phyloP scores from a whole-genome alignment of 1,140 invertebrate species.

The Polypedilum vanderplanki region DNA sequence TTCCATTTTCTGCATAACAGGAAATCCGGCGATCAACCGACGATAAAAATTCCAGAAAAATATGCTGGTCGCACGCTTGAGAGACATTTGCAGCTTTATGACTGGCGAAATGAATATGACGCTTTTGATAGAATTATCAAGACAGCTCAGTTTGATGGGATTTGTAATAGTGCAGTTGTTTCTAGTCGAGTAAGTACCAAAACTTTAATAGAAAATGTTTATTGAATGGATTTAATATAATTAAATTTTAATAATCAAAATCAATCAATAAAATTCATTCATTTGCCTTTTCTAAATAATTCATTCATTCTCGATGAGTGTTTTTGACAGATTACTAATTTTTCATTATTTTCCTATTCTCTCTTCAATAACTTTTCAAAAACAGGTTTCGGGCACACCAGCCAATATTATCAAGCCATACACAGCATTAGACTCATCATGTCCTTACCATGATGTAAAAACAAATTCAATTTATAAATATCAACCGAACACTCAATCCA shows the following conservation, averaged over 20 bases:
- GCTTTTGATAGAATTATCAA: neutral
- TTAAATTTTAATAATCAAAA: too few relatives aligned
- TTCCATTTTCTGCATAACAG: neutral
- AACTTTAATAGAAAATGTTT: too few relatives aligned
- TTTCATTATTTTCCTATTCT: too few relatives aligned
- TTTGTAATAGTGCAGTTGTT: constrained; percentile 16
- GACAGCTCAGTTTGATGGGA: neutral
- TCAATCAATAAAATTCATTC: neutral
- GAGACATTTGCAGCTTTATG: constrained; percentile 57
- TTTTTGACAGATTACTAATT: neutral
- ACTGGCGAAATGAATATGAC: constrained; percentile 62
- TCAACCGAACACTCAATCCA: neutral
- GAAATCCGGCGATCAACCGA: constrained; percentile 14
- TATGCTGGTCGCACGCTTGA: constrained; percentile 60
- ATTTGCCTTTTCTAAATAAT: neutral
- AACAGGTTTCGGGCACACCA: neutral
- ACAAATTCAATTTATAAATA: constrained; percentile 21
- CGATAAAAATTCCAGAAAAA: constrained; percentile 46
- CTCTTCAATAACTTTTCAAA: neutral
- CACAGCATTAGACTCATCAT: neutral
- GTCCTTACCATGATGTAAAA: constrained; percentile 6
- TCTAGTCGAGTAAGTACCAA: constrained; percentile 25
- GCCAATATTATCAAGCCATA: constrained; percentile 9
- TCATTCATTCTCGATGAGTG: neutral
- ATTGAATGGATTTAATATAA: too few relatives aligned